Base-by-base conservation (phyloP, 2,888 invertebrate genomes). In the Blastobasis adustella region DNA sequence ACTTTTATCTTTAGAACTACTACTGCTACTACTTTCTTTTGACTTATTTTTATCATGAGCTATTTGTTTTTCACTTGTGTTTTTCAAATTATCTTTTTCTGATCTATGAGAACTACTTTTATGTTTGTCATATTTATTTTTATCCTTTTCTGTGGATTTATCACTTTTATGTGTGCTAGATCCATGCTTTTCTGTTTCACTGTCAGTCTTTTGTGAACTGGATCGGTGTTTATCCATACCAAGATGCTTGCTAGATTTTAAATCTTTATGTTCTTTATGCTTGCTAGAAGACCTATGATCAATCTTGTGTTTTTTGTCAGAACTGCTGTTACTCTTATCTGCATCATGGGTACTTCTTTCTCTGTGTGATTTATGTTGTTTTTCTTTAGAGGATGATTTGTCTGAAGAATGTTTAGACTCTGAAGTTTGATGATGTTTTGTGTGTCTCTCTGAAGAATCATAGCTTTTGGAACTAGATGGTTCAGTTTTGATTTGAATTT, bases 1-100 rank as follows among this genome's bases (percentile, higher is more conserved):
- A 69, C 72, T 79, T 65, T 76, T 85, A 54, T 84, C 82, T 60
- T 78, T 81, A 69, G 73, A 77, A 70, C 72, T 76, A 69, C 64
- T 70, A 56, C 64, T 73, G 67, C 66, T 8, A 23, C 45, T 36
- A 42, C 61, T 70, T 57, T 78, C 76, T 63, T 75, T 80, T 60
- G 71, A 69, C 51, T 54, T 57, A 45, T 70, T 62, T 57, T 65
- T 73, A 56, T 62, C 66, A 52, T 50, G 63, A 10, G 64, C 59
- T 38, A 56, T 54, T 42, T 67, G 66, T 54, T 67, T 69, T 41
- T 67, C 68, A 53, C 63, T 64, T 23, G 69, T 68, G 57, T 63
- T 71, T 59, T 78, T 80, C 39, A 71, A 57, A 54, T 66, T 72
- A 6, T 65, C 65, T 60, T 69, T 70, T 8, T 66, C 64, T 10